Conservation (phyloP, 2,113 vertebrate genomes). For the Bolborhynchus lineola region DNA sequence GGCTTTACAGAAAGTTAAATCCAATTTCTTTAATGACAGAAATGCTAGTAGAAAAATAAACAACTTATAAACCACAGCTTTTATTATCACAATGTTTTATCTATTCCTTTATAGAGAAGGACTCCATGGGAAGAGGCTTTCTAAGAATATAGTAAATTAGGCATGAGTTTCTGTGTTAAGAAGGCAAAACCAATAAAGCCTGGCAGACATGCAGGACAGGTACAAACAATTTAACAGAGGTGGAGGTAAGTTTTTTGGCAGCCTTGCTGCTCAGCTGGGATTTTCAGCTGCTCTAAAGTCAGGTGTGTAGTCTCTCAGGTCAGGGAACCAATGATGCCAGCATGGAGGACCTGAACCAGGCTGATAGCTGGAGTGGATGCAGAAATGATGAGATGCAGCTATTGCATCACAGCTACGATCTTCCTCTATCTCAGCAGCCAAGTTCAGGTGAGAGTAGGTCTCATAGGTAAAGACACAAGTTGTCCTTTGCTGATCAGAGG, state of each 20-base stretch:
- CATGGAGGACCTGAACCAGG: neutral
- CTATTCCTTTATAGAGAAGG: neutral
- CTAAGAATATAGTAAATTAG: neutral
- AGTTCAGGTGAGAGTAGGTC: neutral
- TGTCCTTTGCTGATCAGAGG: neutral
- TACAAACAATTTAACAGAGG: neutral
- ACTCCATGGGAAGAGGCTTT: neutral
- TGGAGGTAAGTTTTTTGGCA: neutral
- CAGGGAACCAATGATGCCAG: neutral
- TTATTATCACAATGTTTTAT: neutral
- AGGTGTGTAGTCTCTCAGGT: neutral
- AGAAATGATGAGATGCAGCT: neutral
- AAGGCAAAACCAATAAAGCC: neutral
- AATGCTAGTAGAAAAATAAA: neutral
- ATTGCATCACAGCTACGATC: neutral
- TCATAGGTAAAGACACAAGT: neutral
- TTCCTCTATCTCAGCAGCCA: neutral
- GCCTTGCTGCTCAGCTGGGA: neutral
- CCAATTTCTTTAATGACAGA: neutral
- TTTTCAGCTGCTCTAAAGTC: neutral
- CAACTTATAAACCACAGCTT: neutral
- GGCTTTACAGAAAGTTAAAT: neutral
- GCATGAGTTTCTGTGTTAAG: fast-evolving
- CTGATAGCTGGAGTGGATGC: neutral
- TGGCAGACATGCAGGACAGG: fast-evolving